Evolutionary conservation across 2,888 invertebrate species (phyloP).

Genomic region (Habrosyne pyritoides): DNA sequence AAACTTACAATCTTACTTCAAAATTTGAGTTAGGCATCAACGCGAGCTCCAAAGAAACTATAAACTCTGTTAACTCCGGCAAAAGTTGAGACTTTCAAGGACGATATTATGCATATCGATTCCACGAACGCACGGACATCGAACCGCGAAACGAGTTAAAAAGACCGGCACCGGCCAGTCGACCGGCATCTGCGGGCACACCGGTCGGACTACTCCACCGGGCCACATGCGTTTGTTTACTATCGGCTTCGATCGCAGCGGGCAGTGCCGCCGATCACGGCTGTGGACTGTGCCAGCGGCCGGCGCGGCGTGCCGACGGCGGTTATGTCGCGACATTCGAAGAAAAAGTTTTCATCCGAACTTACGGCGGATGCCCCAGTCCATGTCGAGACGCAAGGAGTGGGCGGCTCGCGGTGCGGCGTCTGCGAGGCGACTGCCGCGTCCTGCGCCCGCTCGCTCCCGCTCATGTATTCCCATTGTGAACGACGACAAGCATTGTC

Average conservation of each 20-base stretch:
- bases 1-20: constrained; percentile 60
- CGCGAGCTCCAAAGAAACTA: constrained; percentile 43
- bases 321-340: constrained; percentile 27
- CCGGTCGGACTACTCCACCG: constrained; percentile 75
- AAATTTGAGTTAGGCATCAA: constrained; percentile 46
- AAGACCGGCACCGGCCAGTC: constrained; percentile 73
- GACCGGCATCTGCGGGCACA: constrained; percentile 79
- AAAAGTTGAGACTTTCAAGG: constrained; percentile 67
- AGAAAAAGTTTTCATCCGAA: constrained; percentile 55
- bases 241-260: constrained; percentile 66
- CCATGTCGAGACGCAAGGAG: constrained; percentile 66
- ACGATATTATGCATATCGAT: constrained; percentile 79
- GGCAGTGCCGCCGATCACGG: constrained; percentile 38
- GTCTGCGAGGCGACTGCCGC: constrained; percentile 78
- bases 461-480: constrained; percentile 62
- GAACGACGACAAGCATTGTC: constrained; percentile 57
- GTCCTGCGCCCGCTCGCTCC: constrained; percentile 71
- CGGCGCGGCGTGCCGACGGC: constrained; percentile 32
- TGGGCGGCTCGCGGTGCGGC: constrained; percentile 72
- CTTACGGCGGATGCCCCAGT: constrained; percentile 83
- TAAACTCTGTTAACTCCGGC: constrained; percentile 58
- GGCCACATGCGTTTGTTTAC: constrained; percentile 83
- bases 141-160: constrained; percentile 82
- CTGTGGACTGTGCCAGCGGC: constrained; percentile 26
- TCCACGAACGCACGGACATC: constrained; percentile 79